phyloP scores from a whole-genome alignment of 2,113 vertebrate species.

The Sceloporus undulatus region DNA sequence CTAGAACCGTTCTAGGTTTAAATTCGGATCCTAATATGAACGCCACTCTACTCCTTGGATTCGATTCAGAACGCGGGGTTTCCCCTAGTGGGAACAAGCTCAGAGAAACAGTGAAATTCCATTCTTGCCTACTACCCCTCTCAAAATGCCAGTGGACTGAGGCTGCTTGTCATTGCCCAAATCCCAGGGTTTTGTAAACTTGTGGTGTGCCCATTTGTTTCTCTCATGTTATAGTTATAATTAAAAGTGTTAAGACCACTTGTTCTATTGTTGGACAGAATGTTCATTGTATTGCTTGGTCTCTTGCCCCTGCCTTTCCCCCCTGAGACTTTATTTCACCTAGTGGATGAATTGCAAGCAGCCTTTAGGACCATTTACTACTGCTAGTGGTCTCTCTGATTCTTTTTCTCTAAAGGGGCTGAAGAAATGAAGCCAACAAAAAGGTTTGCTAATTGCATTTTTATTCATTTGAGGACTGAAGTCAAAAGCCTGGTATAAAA shows the following conservation, averaged over 20 bases:
- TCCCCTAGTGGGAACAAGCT: too few relatives aligned
- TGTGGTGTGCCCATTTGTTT: background rate
- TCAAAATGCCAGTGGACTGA: background rate
- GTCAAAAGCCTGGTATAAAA: background rate
- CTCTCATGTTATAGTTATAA: background rate
- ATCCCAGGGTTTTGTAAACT: too few relatives aligned
- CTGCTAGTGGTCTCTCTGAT: background rate
- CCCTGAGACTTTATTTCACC: background rate
- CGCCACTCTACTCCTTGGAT: too few relatives aligned
- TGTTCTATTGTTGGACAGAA: background rate
- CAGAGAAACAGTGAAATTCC: background rate
- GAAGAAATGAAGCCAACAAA: background rate
- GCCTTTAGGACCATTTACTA: background rate
- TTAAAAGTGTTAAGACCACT: background rate
- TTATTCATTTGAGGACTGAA: conserved; percentile 1
- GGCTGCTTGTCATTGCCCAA: background rate
- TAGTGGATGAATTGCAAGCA: background rate
- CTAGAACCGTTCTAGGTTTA: too few relatives aligned
- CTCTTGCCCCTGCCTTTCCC: background rate
- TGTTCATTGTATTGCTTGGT: background rate
- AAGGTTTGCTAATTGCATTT: background rate
- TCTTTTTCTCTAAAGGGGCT: background rate
- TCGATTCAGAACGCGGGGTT: too few relatives aligned
- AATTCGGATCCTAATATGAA: too few relatives aligned
- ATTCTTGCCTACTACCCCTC: too few relatives aligned